phyloP scores from a whole-genome alignment of 1,140 invertebrate genomes.

The Rhyzopertha dominica region DNA sequence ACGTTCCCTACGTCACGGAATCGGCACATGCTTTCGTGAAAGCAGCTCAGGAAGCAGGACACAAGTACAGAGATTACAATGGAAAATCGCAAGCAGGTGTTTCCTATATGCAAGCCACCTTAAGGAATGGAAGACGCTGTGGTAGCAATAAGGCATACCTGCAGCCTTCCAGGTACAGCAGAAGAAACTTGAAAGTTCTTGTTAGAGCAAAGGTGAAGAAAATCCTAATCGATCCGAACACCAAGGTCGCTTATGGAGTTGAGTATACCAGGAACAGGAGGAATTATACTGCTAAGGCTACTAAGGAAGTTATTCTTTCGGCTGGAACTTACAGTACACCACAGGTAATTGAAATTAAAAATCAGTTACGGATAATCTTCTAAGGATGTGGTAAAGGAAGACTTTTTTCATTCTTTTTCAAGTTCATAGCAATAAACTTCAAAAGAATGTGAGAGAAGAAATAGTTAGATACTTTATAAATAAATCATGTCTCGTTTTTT shows the following conservation, averaged over 20 bases:
- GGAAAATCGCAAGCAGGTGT: constrained; percentile 84
- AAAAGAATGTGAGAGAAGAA: too few relatives aligned
- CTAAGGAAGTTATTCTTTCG: constrained; percentile 82
- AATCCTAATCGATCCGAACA: constrained; percentile 69
- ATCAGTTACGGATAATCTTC: too few relatives aligned
- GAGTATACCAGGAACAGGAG: constrained; percentile 53
- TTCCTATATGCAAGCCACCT: constrained; percentile 81
- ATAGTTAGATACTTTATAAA: too few relatives aligned
- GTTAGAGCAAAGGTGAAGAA: constrained; percentile 76
- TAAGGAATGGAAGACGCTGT: constrained; percentile 74
- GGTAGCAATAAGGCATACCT: constrained; percentile 87
- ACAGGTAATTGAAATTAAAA: constrained; percentile 61
- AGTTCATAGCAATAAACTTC: too few relatives aligned
- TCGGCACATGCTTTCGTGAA: constrained; percentile 61
- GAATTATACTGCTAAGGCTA: constrained; percentile 59
- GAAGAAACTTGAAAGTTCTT: constrained; percentile 82
- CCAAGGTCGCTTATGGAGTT: constrained; percentile 59
- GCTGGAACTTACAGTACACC: constrained; percentile 84
- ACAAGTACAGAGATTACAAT: constrained; percentile 72
- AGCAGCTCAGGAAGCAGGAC: constrained; percentile 69
- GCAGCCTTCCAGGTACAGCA: constrained; percentile 64
- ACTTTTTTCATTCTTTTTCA: too few relatives aligned
- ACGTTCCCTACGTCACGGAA: constrained; percentile 56
- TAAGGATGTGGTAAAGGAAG: too few relatives aligned
- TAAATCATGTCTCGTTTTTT: too few relatives aligned